Evolutionary conservation across 2,888 invertebrate genomes (phyloP).

Genomic region (Formica aserva): DNA sequence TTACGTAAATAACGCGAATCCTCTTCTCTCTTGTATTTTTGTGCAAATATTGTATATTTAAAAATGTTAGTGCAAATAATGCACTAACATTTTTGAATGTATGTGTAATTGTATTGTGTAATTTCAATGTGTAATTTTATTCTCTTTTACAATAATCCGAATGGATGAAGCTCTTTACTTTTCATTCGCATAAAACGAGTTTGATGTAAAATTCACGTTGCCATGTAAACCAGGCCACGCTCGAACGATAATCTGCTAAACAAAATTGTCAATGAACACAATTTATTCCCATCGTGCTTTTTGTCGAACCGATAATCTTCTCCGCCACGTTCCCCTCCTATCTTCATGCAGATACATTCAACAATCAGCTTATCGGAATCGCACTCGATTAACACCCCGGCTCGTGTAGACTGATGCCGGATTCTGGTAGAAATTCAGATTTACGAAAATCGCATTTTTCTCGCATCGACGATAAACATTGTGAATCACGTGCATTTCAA

Average conservation of each 20-base stretch:
- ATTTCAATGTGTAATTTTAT: too few relatives aligned
- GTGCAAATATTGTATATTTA: neutral
- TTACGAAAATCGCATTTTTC: slow-evolving; percentile 46
- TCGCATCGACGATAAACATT: slow-evolving; percentile 36
- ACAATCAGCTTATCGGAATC: slow-evolving; percentile 49
- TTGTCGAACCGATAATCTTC: slow-evolving; percentile 32
- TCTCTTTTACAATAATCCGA: neutral
- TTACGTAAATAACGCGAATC: neutral
- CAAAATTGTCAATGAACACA: slow-evolving; percentile 48
- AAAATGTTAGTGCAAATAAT: neutral
- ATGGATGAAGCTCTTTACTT: neutral
- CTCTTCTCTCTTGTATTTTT: neutral
- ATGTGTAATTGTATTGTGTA: neutral
- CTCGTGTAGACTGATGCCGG: slow-evolving; percentile 20
- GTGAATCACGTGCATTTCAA: slow-evolving; percentile 13
- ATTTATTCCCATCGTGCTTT: slow-evolving; percentile 27
- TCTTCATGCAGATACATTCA: slow-evolving; percentile 28
- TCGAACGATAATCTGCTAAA: slow-evolving; percentile 35
- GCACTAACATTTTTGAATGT: neutral
- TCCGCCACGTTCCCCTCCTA: slow-evolving; percentile 16
- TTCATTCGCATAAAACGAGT: slow-evolving; percentile 13
- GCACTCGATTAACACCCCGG: slow-evolving; percentile 37
- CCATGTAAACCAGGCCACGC: slow-evolving; percentile 38
- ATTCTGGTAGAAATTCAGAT: slow-evolving; percentile 32
- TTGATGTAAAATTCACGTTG: slow-evolving; percentile 23